These are phyloP conservation scores for Malurus cyaneus DNA, from an alignment of 2,113 vertebrate genomes.

Conservation along the genomic window DNA sequence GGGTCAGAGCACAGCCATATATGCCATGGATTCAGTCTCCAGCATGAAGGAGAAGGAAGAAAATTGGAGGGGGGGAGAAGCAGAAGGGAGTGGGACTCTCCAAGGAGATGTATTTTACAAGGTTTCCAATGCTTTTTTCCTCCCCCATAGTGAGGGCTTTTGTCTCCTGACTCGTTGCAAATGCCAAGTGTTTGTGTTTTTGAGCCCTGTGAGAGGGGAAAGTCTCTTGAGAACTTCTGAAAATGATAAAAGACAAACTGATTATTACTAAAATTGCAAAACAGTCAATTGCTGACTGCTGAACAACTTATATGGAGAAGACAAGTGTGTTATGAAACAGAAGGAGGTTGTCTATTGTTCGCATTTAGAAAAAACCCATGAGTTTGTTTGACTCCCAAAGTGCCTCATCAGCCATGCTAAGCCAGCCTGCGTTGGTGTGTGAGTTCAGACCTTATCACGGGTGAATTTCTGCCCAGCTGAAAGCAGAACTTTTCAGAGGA, in stretches of 20 bases:
- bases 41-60: neutral
- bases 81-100: neutral
- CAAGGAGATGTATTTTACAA: neutral
- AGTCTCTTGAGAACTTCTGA: neutral
- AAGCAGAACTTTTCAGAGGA: neutral
- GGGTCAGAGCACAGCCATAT: slow-evolving; percentile 25
- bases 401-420: neutral
- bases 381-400: neutral
- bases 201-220: neutral
- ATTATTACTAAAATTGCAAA: neutral
- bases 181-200: neutral
- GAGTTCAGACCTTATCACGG: neutral
- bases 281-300: neutral
- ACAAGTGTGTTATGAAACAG: neutral
- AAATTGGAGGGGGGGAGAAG: neutral
- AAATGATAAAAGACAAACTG: slow-evolving; percentile 2
- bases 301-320: slow-evolving; percentile 39
- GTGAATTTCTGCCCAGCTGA: neutral
- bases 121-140: neutral
- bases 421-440: neutral
- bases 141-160: neutral
- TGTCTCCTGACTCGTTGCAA: neutral
- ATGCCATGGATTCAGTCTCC: neutral
- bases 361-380: neutral
- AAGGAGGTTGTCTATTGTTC: slow-evolving; percentile 2